These are phyloP conservation scores for Chaetura pelagica DNA, from an alignment of 2,113 vertebrate species.

Conservation along the genomic window DNA sequence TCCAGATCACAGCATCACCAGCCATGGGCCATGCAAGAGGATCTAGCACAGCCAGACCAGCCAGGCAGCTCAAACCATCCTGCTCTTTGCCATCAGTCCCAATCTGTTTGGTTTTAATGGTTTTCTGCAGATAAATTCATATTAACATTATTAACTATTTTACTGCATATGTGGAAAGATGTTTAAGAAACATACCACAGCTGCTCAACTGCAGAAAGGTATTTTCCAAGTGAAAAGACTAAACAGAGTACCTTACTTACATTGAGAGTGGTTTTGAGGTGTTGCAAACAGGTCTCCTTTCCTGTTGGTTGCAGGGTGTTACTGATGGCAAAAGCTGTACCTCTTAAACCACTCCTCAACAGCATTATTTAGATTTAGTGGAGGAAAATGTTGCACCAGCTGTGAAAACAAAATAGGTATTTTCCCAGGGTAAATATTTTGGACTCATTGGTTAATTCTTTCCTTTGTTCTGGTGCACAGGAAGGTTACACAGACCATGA, in stretches of 20 bases:
- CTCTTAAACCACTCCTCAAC: background rate
- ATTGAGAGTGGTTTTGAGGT: background rate
- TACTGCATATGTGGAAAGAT: background rate
- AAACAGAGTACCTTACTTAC: background rate
- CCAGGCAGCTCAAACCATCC: background rate
- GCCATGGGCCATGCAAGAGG: background rate
- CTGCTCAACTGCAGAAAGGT: background rate
- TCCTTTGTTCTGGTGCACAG: background rate
- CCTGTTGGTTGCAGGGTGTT: background rate
- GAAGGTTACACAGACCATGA: background rate
- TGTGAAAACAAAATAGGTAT: conserved; percentile 2
- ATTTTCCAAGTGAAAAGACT: background rate
- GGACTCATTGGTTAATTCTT: background rate
- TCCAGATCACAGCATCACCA: background rate
- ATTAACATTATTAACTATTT: background rate
- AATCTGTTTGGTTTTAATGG: background rate
- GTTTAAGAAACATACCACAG: background rate
- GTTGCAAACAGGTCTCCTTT: background rate
- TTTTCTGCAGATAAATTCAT: background rate
- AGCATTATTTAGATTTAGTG: background rate
- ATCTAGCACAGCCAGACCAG: background rate
- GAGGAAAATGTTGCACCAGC: background rate
- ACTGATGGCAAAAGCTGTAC: background rate
- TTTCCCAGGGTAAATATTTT: background rate
- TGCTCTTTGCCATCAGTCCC: background rate